Evolutionary conservation across 2,888 invertebrate genomes (phyloP), one percentile per base, ranked within the genome.

Genomic region (Sarcophaga rosellei): DNA sequence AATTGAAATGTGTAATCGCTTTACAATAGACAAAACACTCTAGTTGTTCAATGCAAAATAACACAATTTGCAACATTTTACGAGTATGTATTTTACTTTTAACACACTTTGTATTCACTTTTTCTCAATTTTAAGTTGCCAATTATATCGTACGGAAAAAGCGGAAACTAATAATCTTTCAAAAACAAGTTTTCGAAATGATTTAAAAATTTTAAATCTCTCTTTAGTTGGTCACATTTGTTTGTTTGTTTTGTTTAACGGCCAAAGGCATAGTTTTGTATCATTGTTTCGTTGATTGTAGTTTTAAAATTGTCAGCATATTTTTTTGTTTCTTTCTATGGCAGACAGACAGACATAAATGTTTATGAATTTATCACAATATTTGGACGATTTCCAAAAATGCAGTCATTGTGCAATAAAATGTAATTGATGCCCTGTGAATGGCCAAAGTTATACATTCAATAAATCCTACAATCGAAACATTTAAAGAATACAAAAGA

Each of bases 361-460:
- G 12, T 63, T 65, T 70, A 81, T 65, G 65, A 65, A 75, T 69
- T 70, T 70, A 65, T 70, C 45, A 57, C 65, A 81, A 65, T 45
- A 53, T 47, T 65, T 82, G 77, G 70, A 66, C 6, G 35, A 11
- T 59, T 63, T 62, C 79, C 75, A 72, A 66, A 70, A 3, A 70
- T 59, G 35, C 65, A 65, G 25, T 10, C 78, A 74, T 6, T 61
- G 8, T 82, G 8, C 61, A 35, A 74, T 68, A 68, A 68, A 69
- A n/a, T 62, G 15, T 73, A 77, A 77, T 72, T 77, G 66, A 72
- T 82, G 70, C 2, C 69, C 74, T 75, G 59, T 82, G 47, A 70
- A 77, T 61, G 59, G 21, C 76, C 21, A 62, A 72, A 72, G 44
- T 45, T 69, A 63, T 76, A 53, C 44, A 66, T 70, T 63, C 70